phyloP scores from a whole-genome alignment of 2,113 vertebrate genomes.

The Sula dactylatra region DNA sequence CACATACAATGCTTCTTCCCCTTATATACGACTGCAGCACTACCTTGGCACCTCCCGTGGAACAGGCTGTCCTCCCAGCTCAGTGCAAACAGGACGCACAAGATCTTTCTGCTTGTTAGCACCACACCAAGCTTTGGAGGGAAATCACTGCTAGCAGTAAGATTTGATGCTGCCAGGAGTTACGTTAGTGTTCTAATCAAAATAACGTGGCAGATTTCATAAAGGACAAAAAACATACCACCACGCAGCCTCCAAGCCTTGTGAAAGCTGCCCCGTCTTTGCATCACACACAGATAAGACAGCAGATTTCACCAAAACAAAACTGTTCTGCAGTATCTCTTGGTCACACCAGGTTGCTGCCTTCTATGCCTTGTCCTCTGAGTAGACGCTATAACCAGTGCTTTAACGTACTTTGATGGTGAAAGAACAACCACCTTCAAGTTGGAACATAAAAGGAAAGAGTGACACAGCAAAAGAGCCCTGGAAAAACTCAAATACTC shows the following conservation, averaged over 20 bases:
- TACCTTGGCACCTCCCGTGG: not conserved
- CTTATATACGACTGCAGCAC: not conserved
- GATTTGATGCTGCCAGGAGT: constrained; percentile 12
- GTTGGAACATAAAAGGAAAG: not conserved
- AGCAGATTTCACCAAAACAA: not conserved
- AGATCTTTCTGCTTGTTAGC: not conserved
- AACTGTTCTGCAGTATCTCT: not conserved
- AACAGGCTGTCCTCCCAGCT: not conserved
- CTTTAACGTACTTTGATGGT: not conserved
- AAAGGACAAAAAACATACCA: constrained; percentile 4
- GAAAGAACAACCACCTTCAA: not conserved
- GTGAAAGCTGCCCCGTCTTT: not conserved
- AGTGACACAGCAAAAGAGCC: constrained; percentile 28
- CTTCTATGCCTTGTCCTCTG: not conserved
- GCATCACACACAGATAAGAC: not conserved
- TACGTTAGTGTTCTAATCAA: not conserved
- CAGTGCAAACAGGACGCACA: not conserved
- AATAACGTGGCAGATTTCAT: not conserved
- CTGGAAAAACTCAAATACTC: constrained; percentile 30
- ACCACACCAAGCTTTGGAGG: not conserved
- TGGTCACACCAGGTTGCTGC: not conserved
- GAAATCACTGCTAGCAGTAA: not conserved
- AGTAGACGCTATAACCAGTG: not conserved
- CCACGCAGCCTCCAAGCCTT: not conserved
- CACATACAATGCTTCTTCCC: not conserved